Conservation (phyloP, 2,888 invertebrate genomes). For the Calameuta filiformis region DNA sequence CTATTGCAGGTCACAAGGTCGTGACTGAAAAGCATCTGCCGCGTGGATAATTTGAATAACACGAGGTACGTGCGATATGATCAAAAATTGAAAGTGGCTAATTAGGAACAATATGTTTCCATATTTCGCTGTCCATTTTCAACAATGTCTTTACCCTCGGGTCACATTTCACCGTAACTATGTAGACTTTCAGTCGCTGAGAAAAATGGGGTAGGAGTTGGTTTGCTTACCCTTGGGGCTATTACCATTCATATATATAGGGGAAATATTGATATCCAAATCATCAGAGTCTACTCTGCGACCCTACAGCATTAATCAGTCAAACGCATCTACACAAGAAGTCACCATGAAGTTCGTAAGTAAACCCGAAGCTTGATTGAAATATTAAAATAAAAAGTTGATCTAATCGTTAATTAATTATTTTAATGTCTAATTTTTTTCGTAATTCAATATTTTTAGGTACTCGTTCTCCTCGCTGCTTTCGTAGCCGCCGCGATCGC, state of each 20-base stretch:
- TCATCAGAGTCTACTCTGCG: background rate
- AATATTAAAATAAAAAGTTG: background rate
- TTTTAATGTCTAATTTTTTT: background rate
- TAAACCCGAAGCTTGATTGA: background rate
- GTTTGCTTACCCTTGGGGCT: background rate
- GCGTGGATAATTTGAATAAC: background rate
- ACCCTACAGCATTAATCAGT: background rate
- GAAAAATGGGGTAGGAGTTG: background rate
- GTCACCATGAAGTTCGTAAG: conserved; percentile 4
- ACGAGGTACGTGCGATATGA: background rate
- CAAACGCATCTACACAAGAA: background rate
- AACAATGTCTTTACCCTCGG: background rate
- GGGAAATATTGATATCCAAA: background rate
- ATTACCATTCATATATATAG: background rate
- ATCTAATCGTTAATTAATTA: background rate
- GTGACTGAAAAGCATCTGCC: background rate
- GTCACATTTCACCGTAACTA: background rate
- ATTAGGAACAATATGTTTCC: background rate
- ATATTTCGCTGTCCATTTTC: background rate
- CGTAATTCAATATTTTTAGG: background rate
- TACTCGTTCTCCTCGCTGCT: background rate
- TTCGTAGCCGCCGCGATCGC: background rate
- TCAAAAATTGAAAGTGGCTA: background rate
- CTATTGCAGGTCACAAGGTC: background rate
- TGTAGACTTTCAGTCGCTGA: background rate